A percentile compares a stretch with the other conserved stretches of the same genome.
Evolutionary conservation across 2,888 invertebrate genomes (phyloP).

Genomic region (Aleiodes testaceus): DNA sequence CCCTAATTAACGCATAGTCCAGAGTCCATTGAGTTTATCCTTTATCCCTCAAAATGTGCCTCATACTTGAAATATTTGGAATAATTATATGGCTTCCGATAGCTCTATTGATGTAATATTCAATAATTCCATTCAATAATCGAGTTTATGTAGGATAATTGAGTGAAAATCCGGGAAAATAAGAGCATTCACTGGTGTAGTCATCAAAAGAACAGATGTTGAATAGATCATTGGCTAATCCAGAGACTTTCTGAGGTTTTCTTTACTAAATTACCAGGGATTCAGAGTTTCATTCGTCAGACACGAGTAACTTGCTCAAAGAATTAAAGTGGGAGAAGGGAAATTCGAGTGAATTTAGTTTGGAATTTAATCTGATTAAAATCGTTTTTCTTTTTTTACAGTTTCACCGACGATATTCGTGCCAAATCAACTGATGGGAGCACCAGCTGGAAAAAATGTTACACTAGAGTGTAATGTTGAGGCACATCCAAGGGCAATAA

Average conservation of each 20-base stretch:
- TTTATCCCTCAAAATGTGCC: neutral
- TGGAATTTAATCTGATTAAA: constrained; percentile 1
- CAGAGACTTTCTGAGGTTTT: constrained; percentile 19
- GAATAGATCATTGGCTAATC: constrained; percentile 32
- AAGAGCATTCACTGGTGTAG: no score
- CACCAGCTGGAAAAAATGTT: constrained; percentile 91
- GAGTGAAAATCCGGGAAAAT: no score
- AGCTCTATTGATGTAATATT: no score
- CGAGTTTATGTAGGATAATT: no score
- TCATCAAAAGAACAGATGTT: neutral
- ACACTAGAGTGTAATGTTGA: constrained; percentile 95
- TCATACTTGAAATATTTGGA: neutral
- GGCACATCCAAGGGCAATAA: constrained; percentile 92
- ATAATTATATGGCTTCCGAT: neutral
- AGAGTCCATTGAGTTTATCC: constrained; percentile 3
- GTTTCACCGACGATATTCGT: constrained; percentile 97
- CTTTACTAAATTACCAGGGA: constrained; percentile 35
- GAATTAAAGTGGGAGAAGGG: no score
- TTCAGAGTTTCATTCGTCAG: constrained; percentile 32
- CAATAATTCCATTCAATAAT: no score
- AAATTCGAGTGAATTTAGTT: constrained; percentile 1
- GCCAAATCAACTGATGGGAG: constrained; percentile 93
- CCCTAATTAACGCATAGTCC: constrained; percentile 70
- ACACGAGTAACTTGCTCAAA: neutral
- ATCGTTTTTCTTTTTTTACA: constrained; percentile 69